Evolutionary conservation across 2,113 vertebrate genomes (phyloP), one percentile per base, ranked within the genome.

Genomic region (Mormoops blainvillei): DNA sequence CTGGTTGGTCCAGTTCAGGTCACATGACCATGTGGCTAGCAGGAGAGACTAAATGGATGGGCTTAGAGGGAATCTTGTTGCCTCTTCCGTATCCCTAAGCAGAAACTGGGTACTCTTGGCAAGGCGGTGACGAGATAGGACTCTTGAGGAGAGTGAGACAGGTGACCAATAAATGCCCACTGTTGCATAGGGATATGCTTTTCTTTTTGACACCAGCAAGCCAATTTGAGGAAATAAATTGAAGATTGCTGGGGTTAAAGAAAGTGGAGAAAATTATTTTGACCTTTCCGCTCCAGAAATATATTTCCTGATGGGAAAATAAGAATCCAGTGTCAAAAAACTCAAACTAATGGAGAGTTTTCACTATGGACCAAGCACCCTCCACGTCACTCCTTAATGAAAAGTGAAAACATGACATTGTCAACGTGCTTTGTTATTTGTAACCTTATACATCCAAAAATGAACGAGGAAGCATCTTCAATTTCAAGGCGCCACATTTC

Each of bases 361-460:
- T 92, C 36, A 50, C 18, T 61, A 26, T 1, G 7, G 10, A 91
- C 89, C 38, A 16, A 26, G 84, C 36, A 26, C 41, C 63, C 5
- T 0, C 5, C 19, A 24, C 2, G 45, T 38, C n/a, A 9, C 80
- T 43, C 36, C 65, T 91, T 89, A 96, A 96, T 38, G n/a, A 87
- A 90, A 87, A 96, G 52, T 78, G 84, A 96, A 97, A 93, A 87
- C 65, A 54, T 50, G 76, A 77, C 38, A 70, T 2, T 52, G 38
- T n/a, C 89, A 87, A 76, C 6, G 45, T 81, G 56, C 28, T 58
- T 52, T 43, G 84, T 84, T 97, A 94, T 86, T 70, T 65, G 20
- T 71, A 95, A 82, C 54, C 73, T 89, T 4, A 45, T 11, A 0
- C 0, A 97, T 77, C 85, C n/a, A 74, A 71, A 96, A 89, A 97